Evolutionary conservation across 2,888 invertebrate species (phyloP).

Genomic region (Teleogryllus oceanicus): DNA sequence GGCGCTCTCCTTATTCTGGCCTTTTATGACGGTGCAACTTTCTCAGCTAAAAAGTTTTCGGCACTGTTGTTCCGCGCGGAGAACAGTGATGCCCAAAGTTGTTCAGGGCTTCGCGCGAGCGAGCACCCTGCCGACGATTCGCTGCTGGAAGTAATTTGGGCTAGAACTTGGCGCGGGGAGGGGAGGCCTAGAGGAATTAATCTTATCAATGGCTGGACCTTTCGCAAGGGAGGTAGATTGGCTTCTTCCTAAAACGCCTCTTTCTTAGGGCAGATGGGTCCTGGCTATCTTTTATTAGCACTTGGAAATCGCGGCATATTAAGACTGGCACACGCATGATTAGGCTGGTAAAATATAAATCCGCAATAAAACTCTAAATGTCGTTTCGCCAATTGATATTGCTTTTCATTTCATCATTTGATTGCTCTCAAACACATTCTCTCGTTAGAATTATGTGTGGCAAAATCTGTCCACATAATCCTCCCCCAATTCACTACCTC

Average conservation of each 20-base stretch:
- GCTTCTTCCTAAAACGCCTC: not conserved
- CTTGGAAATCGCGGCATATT: no score
- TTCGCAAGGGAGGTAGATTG: not conserved
- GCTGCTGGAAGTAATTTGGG: not conserved
- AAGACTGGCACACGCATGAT: no score
- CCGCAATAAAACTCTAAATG: no score
- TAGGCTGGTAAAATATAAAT: no score
- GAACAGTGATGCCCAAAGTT: slow-evolving; percentile 18
- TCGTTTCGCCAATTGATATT: no score
- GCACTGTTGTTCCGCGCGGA: not conserved
- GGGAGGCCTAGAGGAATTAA: not conserved
- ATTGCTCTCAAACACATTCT: no score
- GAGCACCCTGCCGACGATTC: not conserved
- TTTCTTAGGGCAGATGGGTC: no score
- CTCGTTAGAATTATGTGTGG: no score
- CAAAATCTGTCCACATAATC: no score
- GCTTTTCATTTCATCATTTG: no score
- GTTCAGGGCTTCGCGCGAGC: not conserved
- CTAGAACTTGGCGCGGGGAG: not conserved
- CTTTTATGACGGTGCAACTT: slow-evolving; percentile 34
- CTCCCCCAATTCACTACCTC: no score
- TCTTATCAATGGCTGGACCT: not conserved
- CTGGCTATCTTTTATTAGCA: no score
- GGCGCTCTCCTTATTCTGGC: slow-evolving; percentile 20
- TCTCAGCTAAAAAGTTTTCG: slow-evolving; percentile 18